Evolutionary conservation across 1,140 invertebrate genomes (phyloP), one percentile per base, ranked within the genome.

Genomic region (Zaprionus lachaisei): DNA sequence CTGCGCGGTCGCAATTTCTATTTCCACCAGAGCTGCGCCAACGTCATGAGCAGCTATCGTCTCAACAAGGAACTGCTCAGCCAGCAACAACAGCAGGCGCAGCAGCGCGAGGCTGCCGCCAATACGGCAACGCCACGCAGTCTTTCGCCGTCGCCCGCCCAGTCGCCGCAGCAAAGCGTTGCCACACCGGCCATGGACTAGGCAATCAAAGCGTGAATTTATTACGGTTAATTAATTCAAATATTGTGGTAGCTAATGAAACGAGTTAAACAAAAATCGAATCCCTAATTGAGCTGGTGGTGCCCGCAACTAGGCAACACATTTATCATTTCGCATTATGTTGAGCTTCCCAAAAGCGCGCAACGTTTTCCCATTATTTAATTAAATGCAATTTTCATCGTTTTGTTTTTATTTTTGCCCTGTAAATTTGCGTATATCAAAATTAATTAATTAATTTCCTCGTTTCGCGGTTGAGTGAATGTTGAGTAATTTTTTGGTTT

Each of bases 11-110:
- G 92, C 34, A 92, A 92, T 69, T 92, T 92, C 38, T 92, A 92
- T 70, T 92, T 92, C 26, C 92, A 92, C 63, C 92, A 92, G 71
- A 92, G 92, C 58, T 92, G 92, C 72, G 92, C 92, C 63, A 92
- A 92, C 47, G 92, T 92, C 38, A 92, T 92, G 92, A 91, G 86
- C 61, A 92, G 83, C 68, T 92, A 92, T 54, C 76, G 92, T 5
- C 67, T 92, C 22, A 92, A 84, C 71, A 92, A 92, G 54, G 91
- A 92, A 56, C 77, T 92, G 7, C 76, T 91, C 55, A 92, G 44
- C 34, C 86, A 91, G 66, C 83, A 78, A n/a, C 41, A 44, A 6
- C 41, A 47, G 11, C 91, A 91, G 44, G 78, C 73, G 9, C 83
- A 89, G 14, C 83, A 89, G 28, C 63, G 79, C 4, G 81, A 70